These are phyloP conservation scores for Parauchenoglanis ngamensis DNA, from an alignment of 2,797 vertebrate species.

Conservation along the genomic window DNA sequence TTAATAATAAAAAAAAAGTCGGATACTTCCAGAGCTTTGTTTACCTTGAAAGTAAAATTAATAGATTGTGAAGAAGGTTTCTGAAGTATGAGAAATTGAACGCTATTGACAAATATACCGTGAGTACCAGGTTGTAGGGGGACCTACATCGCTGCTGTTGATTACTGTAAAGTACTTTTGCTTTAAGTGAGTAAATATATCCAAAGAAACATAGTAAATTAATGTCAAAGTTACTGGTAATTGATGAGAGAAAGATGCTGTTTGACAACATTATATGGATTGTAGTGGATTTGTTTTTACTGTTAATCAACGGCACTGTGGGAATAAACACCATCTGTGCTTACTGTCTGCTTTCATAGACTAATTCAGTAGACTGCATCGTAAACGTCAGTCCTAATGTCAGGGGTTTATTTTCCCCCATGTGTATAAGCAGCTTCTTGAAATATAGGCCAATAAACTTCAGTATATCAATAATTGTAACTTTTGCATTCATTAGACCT, in stretches of 20 bases:
- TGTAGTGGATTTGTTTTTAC: neutral
- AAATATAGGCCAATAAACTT: slow-evolving; percentile 36
- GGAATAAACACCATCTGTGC: slow-evolving; percentile 21
- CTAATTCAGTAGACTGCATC: slow-evolving; percentile 20
- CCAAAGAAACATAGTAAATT: neutral
- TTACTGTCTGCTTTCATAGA: neutral
- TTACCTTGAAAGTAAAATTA: neutral
- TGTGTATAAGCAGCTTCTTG: neutral
- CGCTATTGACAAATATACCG: neutral
- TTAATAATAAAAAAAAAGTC: neutral
- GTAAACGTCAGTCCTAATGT: slow-evolving; percentile 17
- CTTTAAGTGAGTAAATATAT: neutral
- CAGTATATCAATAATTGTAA: neutral
- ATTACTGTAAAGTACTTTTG: neutral
- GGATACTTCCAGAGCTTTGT: neutral
- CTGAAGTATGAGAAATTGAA: neutral
- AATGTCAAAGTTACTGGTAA: neutral
- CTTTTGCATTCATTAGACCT: slow-evolving; percentile 37
- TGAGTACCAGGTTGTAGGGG: neutral
- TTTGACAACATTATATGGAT: slow-evolving; percentile 11
- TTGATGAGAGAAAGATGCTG: neutral
- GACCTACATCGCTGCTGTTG: neutral
- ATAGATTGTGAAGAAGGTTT: neutral
- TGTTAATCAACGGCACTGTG: neutral
- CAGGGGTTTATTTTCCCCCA: neutral